Conservation (phyloP, 2,113 vertebrate species). For the Serinus canaria region DNA sequence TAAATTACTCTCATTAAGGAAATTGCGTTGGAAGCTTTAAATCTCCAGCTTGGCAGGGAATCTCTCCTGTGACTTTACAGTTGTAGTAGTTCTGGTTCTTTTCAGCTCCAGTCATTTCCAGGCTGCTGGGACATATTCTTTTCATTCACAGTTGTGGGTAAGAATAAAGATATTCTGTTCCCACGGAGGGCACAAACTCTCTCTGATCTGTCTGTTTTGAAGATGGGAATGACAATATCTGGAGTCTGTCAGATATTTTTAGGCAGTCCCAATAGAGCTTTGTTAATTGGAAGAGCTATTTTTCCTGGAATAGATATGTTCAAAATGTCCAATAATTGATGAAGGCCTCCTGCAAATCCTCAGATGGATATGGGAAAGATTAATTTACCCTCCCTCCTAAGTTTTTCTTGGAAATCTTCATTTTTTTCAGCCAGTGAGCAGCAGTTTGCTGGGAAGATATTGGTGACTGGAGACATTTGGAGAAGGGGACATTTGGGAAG, state of each 20-base stretch:
- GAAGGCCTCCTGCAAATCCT: slow-evolving; percentile 29
- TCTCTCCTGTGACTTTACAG: slow-evolving; percentile 48
- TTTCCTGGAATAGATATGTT: slow-evolving; percentile 43
- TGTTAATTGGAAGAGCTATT: slow-evolving; percentile 61
- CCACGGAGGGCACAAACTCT: slow-evolving; percentile 52
- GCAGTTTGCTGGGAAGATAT: background rate
- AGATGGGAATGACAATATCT: slow-evolving; percentile 57
- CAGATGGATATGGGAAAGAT: background rate
- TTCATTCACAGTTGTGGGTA: slow-evolving; percentile 57
- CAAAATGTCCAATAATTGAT: slow-evolving; percentile 52
- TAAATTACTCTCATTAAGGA: slow-evolving; percentile 54
- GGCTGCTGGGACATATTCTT: slow-evolving; percentile 53
- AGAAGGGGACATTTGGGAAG: fast-evolving
- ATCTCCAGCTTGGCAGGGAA: slow-evolving; percentile 33
- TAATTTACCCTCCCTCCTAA: background rate
- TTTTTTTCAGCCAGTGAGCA: background rate
- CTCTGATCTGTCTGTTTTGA: slow-evolving; percentile 63
- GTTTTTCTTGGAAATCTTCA: background rate
- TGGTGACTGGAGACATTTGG: background rate
- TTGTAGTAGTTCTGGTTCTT: slow-evolving; percentile 40
- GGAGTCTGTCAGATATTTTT: slow-evolving; percentile 62
- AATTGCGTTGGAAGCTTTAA: slow-evolving; percentile 41
- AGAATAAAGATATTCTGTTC: slow-evolving; percentile 61
- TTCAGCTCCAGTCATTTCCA: slow-evolving; percentile 58
- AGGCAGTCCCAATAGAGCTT: slow-evolving; percentile 9